These are phyloP conservation scores for Drosophila mettleri DNA, from an alignment of 2,888 invertebrate genomes.

Conservation along the genomic window DNA sequence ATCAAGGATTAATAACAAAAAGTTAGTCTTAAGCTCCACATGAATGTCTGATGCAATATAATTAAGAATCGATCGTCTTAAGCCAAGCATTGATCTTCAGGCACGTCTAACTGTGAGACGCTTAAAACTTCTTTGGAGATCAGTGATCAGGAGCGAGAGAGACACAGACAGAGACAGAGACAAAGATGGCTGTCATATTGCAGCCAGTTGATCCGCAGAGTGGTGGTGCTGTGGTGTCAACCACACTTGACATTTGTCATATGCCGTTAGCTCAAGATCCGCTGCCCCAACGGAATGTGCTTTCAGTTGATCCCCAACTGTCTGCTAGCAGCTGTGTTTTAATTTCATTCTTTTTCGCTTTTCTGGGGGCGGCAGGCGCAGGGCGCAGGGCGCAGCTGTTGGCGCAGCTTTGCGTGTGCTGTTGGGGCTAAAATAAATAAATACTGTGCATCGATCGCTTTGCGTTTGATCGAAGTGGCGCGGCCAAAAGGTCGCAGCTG, in stretches of 20 bases:
- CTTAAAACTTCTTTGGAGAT: not conserved
- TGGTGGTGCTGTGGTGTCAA: conserved; percentile 23
- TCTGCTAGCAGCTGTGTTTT: conserved; percentile 30
- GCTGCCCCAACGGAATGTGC: conserved; percentile 19
- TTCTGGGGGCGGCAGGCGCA: not conserved
- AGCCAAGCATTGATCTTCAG: not conserved
- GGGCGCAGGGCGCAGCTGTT: no score
- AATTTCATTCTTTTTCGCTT: no score
- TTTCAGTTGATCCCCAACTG: conserved; percentile 13
- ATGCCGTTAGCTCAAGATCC: conserved; percentile 27
- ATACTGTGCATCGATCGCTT: conserved; percentile 23
- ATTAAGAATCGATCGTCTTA: not conserved
- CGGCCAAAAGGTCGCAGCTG: conserved; percentile 56
- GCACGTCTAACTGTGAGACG: not conserved
- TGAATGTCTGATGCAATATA: not conserved
- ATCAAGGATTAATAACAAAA: not conserved
- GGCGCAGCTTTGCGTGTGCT: no score
- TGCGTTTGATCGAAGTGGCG: conserved; percentile 37
- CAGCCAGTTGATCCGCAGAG: conserved; percentile 1
- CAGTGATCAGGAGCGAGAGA: no score
- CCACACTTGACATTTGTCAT: conserved; percentile 51
- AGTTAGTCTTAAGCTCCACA: not conserved
- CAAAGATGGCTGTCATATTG: conserved; percentile 13
- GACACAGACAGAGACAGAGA: no score
- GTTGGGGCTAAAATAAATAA: conserved; percentile 47